These are phyloP conservation scores for Hymenopus coronatus DNA, from an alignment of 2,888 invertebrate genomes.

Conservation along the genomic window DNA sequence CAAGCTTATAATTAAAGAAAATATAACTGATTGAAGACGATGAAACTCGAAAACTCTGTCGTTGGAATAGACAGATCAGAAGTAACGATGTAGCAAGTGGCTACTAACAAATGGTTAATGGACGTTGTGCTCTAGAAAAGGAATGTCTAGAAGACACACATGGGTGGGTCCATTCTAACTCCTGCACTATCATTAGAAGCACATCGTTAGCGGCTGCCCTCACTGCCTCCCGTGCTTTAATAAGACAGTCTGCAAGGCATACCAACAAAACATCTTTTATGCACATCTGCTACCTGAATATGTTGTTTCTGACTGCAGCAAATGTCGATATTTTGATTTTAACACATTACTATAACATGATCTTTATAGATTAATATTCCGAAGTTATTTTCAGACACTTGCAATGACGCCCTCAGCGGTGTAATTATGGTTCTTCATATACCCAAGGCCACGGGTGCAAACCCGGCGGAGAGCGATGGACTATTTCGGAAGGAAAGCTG, in stretches of 20 bases:
- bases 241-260: not conserved
- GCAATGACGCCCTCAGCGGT: too few relatives aligned
- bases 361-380: too few relatives aligned
- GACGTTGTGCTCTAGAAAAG: not conserved
- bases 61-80: not conserved
- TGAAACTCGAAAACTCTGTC: not conserved
- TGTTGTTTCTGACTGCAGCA: too few relatives aligned
- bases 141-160: not conserved
- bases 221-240: not conserved
- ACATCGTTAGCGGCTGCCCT: not conserved
- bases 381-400: too few relatives aligned
- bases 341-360: too few relatives aligned
- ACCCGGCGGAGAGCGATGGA: too few relatives aligned
- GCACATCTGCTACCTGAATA: too few relatives aligned
- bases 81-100: not conserved
- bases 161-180: not conserved
- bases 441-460: too few relatives aligned
- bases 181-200: not conserved
- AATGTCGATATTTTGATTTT: too few relatives aligned
- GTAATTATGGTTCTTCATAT: too few relatives aligned
- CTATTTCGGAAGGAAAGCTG: too few relatives aligned
- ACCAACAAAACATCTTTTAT: too few relatives aligned
- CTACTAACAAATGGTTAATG: not conserved
- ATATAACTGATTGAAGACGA: not conserved
- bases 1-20: not conserved